Base-by-base conservation (phyloP, 2,113 vertebrate species). In the Sterna hirundo region DNA sequence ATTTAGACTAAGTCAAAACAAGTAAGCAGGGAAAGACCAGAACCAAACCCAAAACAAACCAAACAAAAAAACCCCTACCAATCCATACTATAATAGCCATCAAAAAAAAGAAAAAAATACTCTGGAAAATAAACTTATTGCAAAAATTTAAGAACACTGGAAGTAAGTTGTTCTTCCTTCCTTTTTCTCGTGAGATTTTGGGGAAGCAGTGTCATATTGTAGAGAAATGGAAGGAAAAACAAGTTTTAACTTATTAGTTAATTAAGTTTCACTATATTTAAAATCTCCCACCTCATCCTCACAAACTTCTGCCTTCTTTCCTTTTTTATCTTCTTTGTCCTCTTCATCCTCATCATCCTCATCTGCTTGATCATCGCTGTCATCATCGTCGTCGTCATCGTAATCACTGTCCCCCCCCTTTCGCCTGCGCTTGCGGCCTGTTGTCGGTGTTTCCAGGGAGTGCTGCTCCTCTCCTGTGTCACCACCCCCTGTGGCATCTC, bases 321-420 rank as follows among this genome's bases (percentile, higher is more conserved):
- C 98, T 94, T 98, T 99, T 96, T 99, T 99, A 47, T 98, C 98
- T 36, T 99, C 99, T 91, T 99, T 99, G 70, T 98, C 98, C 40
- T 98, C 98, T 29, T 99, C 99, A 1, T 99, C 99, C 1, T 99
- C 99, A 4, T 99, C 99, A 5, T 99, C 99, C 27, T 99, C 99
- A 60, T 99, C 99, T 4, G 98, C 99, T 86, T 98, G 98, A 44
- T 98, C 99, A 93, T 99, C 99, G 1, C 99, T 99, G 3, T 99
- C 98, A 0, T 98, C 98, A 0, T 98, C 99, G 0, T 99, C 99
- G 0, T 99, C 99, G 0, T 99, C 99, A 0, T 99, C 98, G 0
- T 99, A 96, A 21, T 99, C 99, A 17, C 99, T 99, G 94, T 99
- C 99, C 19, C 98, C 98, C 7, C 97, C 98, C 98, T 99, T 99